These are phyloP conservation scores for Drosophila sp. DNA, from an alignment of 1,140 invertebrate species.

Conservation along the genomic window DNA sequence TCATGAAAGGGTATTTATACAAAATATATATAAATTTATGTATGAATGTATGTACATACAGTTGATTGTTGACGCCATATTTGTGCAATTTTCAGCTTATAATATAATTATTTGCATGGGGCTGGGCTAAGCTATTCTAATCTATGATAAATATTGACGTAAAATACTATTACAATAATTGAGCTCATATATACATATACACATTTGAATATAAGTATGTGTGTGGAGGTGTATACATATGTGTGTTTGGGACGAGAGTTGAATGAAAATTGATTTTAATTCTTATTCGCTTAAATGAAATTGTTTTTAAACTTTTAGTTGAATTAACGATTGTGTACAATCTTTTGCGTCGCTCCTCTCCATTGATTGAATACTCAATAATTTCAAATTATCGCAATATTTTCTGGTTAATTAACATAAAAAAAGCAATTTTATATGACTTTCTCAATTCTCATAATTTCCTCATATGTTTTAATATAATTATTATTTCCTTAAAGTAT, in stretches of 20 bases:
- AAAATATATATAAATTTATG: neutral
- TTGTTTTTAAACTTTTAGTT: neutral
- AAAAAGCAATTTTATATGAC: no score
- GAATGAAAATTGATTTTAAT: neutral
- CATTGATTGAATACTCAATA: neutral
- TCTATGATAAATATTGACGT: constrained; percentile 57
- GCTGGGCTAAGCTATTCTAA: constrained; percentile 52
- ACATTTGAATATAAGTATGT: neutral
- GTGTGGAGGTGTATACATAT: neutral
- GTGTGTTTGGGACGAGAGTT: neutral
- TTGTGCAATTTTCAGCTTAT: constrained; percentile 65
- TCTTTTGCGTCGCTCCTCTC: neutral
- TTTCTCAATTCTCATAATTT: no score
- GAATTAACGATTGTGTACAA: neutral
- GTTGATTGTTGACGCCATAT: constrained; percentile 64
- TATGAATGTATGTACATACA: neutral
- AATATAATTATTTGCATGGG: constrained; percentile 71
- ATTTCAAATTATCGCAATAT: neutral
- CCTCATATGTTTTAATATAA: no score
- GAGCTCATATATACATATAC: neutral
- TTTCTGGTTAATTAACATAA: no score
- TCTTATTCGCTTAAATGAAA: neutral
- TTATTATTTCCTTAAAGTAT: no score
- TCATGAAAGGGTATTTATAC: neutral
- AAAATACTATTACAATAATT: constrained; percentile 41